Percentiles rank a stretch among this genome's conserved stretches.
phyloP scores from a whole-genome alignment of 2,797 vertebrate genomes.

The Tinamus major region DNA sequence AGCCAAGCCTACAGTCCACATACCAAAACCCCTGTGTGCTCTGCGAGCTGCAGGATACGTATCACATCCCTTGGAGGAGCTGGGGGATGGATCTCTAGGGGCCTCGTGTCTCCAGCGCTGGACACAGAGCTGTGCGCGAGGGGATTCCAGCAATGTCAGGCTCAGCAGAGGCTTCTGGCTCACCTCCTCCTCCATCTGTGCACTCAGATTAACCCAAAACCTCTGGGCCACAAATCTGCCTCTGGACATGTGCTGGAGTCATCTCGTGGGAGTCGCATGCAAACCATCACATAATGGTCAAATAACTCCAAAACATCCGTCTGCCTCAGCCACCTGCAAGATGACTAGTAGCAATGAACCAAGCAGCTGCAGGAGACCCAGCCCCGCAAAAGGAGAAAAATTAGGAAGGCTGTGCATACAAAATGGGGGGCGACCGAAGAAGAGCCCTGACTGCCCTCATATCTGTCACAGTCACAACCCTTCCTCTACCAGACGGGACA shows the following conservation, averaged over 20 bases:
- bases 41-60: background rate
- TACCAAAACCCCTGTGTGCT: background rate
- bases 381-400: background rate
- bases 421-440: background rate
- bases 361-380: background rate
- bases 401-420: background rate
- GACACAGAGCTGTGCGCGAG: accelerated
- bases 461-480: background rate
- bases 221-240: background rate
- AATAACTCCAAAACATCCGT: background rate
- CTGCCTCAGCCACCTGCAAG: background rate
- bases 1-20: background rate
- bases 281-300: background rate
- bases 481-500: background rate
- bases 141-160: background rate
- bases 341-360: background rate
- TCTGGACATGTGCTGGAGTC: accelerated
- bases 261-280: accelerated
- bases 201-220: background rate
- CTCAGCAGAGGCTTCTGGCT: background rate
- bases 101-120: accelerated
- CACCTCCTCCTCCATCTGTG: background rate
- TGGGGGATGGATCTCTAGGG: accelerated
- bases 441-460: background rate
- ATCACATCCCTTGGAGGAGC: background rate